Evolutionary conservation across 2,113 vertebrate genomes (phyloP).

Genomic region (Trematocara nigrifrons): DNA sequence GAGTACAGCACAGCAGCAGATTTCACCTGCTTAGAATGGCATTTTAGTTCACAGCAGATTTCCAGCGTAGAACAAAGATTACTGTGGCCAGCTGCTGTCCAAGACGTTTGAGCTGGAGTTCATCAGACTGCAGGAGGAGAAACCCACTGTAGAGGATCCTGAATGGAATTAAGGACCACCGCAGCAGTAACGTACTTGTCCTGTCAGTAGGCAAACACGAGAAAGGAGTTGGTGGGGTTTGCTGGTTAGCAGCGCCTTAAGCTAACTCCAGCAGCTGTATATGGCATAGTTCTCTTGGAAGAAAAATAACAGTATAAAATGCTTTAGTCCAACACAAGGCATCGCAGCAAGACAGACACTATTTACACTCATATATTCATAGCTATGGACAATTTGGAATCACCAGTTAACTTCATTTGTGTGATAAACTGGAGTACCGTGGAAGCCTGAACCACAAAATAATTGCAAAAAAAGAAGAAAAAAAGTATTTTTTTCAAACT

Average conservation of each 20-base stretch:
- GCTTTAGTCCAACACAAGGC: neutral
- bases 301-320: neutral
- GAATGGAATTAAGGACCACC: neutral
- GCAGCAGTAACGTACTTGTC: neutral
- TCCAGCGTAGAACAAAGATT: neutral
- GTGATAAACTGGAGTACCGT: neutral
- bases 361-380: neutral
- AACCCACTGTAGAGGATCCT: neutral
- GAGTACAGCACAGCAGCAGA: neutral
- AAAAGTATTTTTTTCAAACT: neutral
- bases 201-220: neutral
- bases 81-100: neutral
- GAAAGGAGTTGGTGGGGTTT: neutral
- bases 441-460: neutral
- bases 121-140: neutral
- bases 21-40: neutral
- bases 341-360: neutral
- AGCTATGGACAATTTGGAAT: neutral
- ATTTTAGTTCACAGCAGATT: neutral
- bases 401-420: neutral
- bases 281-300: neutral
- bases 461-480: neutral
- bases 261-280: neutral
- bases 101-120: neutral
- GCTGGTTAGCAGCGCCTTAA: neutral